Base-by-base conservation (phyloP, 1,140 invertebrate species). In the Lordiphosa mommai region DNA sequence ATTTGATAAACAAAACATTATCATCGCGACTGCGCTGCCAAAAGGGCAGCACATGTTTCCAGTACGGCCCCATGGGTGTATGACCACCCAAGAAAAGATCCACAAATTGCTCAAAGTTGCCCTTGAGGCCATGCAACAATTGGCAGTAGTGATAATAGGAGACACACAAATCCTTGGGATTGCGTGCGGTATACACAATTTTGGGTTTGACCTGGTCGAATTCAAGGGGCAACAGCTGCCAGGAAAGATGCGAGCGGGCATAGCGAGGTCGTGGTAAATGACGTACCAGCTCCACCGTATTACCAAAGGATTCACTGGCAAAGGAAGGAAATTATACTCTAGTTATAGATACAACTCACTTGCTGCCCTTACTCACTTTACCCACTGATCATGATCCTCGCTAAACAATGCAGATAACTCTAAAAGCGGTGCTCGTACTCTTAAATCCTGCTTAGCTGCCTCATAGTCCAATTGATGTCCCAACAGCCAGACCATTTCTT, bases 161-260 rank as follows among this genome's bases (percentile, higher is more conserved):
- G 0, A 99, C 96, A 38, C 95, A 95, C 56, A 95, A 93, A 85
- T 99, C 97, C 89, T 98, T 99, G 1, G 97, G 96, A 90, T 99
- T 98, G 40, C 98, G 92, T 0, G 95, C 92, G 0, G 96, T 93
- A 86, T 98, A 99, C 40, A 99, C 94, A 1, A 98, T 93, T 94
- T 95, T 95, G 16, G 94, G 93, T 82, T 94, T 95, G 9, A 94
- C 92, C 30, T 89, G 89, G 1, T 92, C 90, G 9, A 95, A 90
- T 64, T 93, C 90, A 13, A 89, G 86, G 0, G 94, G 95, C 34
- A 97, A 82, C 13, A 96, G 89, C 23, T 92, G 91, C 89, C 92
- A 93, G 0, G 95, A 93, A 13, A 97, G 89, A 88, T 97, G 96
- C n/a, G 93, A 93, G 69, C 95, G 95, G 17, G 96, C 92, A 61